Base-by-base conservation (phyloP, 2,888 invertebrate species). In the Heliconius cydno region DNA sequence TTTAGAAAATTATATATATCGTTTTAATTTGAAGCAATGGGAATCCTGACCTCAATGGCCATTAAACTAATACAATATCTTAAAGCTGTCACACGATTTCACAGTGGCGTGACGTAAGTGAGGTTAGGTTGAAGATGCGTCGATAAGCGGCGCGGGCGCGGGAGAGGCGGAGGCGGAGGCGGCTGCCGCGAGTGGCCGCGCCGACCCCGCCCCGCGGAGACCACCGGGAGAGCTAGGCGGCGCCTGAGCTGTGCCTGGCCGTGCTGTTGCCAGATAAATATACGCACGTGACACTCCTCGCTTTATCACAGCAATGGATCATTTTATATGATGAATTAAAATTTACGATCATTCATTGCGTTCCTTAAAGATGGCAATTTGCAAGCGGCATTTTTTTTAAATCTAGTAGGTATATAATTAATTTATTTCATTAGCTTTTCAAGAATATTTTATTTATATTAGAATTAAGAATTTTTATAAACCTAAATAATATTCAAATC, bases 161-260 rank as follows among this genome's bases (percentile, higher is more conserved):
- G 85, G 86, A 84, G 85, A 84, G 84, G 82, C 85, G 85, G 86
- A 87, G 87, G 88, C 82, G 83, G 84, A 83, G 90, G 90, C 89
- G 88, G 89, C 88, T 90, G 90, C 90, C 87, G 90, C 90, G 93
- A 92, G 90, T 93, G 93, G 94, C 93, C 92, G 92, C 91, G 87
- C 85, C 89, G 94, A 93, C 94, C 94, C 91, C 94, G 93, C 94
- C 94, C 94, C 93, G 92, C 91, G 91, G 86, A 91, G 95, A 95
- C 95, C 95, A 95, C 95, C 95, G 95, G 94, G 93, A 93, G 91
- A 92, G 95, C 93, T 90, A 93, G 94, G 94, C 94, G 94, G 94
- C 91, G 91, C 89, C 86, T 85, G 83, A 82, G 83, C 84, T 80
- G 77, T 52, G 78, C 73, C 78, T 73, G 80, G 63, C 80, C 80